Evolutionary conservation across 92 coral and sea anemone species (phyloP), one percentile per base, ranked within the genome.

Genomic region (Porites divaricata): DNA sequence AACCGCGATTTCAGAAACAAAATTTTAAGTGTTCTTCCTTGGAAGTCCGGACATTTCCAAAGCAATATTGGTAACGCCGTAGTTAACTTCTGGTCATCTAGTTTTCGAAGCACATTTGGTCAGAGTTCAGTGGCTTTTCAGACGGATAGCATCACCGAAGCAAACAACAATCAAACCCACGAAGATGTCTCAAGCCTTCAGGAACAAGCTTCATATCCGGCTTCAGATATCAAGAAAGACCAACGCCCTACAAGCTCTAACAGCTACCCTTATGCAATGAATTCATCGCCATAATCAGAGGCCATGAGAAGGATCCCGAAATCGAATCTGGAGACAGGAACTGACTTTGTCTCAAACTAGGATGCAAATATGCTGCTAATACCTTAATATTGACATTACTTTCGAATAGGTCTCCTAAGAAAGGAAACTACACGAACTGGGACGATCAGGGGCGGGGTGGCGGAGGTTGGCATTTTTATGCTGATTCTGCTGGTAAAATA

Each of bases 1-100:
- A 94, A 94, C 51, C 90, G 95, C 15, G 98, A 94, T 65, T 94
- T 94, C 63, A 88, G 98, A 53, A 72, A 83, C 57, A 94, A 92
- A 75, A 94, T 94, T 59, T 75, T 92, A 63, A 79, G 91, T 12
- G 98, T 94, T 58, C 83, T 94, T 53, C 98, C 98, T 7, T 89
- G 95, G 72, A 76, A 81, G 54, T 81, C 83, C 56, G 79, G 85
- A 35, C 22, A 45, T 10, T 59, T 63, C 62, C 70, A 72, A 2
- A 82, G 86, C 57, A 59, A 72, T 25, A 63, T 82, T 13, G 79
- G 86, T 9, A 79, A 82, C 11, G 86, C 86, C 22, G 71, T 82
- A 9, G 93, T 89, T 6, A 88, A 91, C 62, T 93, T 91, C 49
- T 91, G 95, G 97, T 78, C 86, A 6, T 54, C 95, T 6, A 89